Evolutionary conservation across 2,888 invertebrate species (phyloP), one percentile per base, ranked within the genome.

Genomic region (Nudaria mundana): DNA sequence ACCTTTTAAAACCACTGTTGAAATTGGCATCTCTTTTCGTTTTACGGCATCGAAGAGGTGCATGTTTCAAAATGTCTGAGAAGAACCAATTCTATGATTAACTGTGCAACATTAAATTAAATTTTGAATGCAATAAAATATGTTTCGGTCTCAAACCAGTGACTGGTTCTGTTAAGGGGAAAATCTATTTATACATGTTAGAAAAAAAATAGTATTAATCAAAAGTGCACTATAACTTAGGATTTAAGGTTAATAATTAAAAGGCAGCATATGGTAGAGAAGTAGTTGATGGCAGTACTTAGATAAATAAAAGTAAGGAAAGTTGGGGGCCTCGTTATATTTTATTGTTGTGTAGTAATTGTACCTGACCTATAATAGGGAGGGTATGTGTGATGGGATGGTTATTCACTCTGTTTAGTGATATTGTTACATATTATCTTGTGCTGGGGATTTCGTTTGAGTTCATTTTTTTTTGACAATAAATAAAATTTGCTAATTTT

Each of bases 291-390:
- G 61, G 56, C 66, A 67, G 75, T 76, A 75, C 76, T 77, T 76
- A 76, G 77, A 57, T 71, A 72, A 72, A 74, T 73, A 68, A 67
- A 72, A 37, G 42, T 63, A 61, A 42, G 39, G 49, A 42, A 61
- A 48, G 47, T 47, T 36, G 35, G 38, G 40, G 56, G 51, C 56
- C 56, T 60, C 51, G 60, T 56, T 59, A 62, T 40, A 48, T 60
- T 49, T 59, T 56, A 51, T 62, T 62, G 51, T 62, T 62, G 49
- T 56, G 43, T 44, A 46, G 54, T 52, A 52, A 43, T 52, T 51
- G 48, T 48, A 47, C 16, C 41, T 34, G 23, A 32, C 48, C 46
- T 49, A 49, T 32, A 13, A 44, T 49, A 48, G 50, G 43, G 40
- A 13, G 38, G 33, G 20, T 20, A 39, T 43, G 30, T 31, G 39